These are phyloP conservation scores for Eubucco bourcierii DNA, from an alignment of 2,113 vertebrate genomes.

Conservation along the genomic window DNA sequence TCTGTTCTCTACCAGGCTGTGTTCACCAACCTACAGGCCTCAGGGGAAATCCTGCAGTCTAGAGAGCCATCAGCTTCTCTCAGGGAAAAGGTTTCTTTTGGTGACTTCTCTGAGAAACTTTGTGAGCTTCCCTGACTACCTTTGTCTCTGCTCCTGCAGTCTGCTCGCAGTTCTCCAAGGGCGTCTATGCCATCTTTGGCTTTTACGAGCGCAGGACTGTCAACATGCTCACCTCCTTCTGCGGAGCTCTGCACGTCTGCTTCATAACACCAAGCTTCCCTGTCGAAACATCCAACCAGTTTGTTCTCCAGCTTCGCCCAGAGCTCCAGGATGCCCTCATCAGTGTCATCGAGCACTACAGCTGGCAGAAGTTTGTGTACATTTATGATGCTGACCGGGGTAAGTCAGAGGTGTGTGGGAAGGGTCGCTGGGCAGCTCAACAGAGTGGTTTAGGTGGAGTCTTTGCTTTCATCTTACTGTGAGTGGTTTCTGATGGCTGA, in stretches of 20 bases:
- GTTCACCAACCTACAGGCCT: neutral
- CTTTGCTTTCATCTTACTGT: neutral
- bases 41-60: rapidly evolving
- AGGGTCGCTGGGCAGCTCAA: neutral
- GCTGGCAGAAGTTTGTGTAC: constrained; percentile 97
- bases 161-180: constrained; percentile 98
- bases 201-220: constrained; percentile 96
- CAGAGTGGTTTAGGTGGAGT: neutral
- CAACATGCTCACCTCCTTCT: constrained; percentile 99
- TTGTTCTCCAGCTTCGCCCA: constrained; percentile 95
- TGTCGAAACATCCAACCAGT: constrained; percentile 95
- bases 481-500: neutral
- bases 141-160: constrained; percentile 75
- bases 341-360: constrained; percentile 93
- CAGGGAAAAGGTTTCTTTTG: neutral
- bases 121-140: neutral
- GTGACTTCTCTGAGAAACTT: neutral
- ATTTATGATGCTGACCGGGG: constrained; percentile 97
- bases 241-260: constrained; percentile 96
- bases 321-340: constrained; percentile 96
- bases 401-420: constrained; percentile 54
- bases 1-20: neutral
- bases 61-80: neutral
- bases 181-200: constrained; percentile 98
- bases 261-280: constrained; percentile 98